Evolutionary conservation across 2,113 vertebrate genomes (phyloP).

Genomic region (Trichomycterus rosablanca): DNA sequence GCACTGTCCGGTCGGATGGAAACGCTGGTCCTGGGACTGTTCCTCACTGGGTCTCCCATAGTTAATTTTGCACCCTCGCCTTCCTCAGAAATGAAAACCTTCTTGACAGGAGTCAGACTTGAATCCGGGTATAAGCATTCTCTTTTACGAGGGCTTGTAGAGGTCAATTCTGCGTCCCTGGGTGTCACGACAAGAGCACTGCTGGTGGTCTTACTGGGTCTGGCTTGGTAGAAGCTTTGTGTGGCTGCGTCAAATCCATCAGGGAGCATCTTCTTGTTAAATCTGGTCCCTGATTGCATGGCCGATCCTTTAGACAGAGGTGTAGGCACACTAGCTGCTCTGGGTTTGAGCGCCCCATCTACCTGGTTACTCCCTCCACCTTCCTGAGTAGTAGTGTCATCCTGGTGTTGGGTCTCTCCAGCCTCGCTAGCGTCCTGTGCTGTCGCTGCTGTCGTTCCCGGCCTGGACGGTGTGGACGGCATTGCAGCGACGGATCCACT

Average conservation of each 20-base stretch:
- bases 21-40: conserved; percentile 58
- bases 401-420: conserved; percentile 65
- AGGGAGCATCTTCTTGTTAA: conserved; percentile 58
- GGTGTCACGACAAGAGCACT: conserved; percentile 47
- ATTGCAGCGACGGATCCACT: conserved; percentile 77
- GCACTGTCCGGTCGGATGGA: conserved; percentile 71
- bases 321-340: conserved; percentile 73
- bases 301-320: conserved; percentile 70
- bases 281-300: conserved; percentile 66
- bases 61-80: conserved; percentile 58
- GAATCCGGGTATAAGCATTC: conserved; percentile 73
- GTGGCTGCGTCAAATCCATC: conserved; percentile 71
- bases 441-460: conserved; percentile 49
- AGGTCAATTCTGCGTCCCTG: conserved; percentile 73
- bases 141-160: conserved; percentile 85
- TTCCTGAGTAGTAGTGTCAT: conserved; percentile 49
- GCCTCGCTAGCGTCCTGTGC: conserved; percentile 76
- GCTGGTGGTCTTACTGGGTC: conserved; percentile 71
- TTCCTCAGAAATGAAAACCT: conserved; percentile 75
- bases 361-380: conserved; percentile 50
- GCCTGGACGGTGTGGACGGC: conserved; percentile 72
- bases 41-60: conserved; percentile 53
- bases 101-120: conserved; percentile 82
- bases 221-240: conserved; percentile 67
- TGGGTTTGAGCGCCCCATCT: conserved; percentile 63